These are phyloP conservation scores for Cheilosia variabilis DNA, from an alignment of 2,888 invertebrate species.

Conservation along the genomic window DNA sequence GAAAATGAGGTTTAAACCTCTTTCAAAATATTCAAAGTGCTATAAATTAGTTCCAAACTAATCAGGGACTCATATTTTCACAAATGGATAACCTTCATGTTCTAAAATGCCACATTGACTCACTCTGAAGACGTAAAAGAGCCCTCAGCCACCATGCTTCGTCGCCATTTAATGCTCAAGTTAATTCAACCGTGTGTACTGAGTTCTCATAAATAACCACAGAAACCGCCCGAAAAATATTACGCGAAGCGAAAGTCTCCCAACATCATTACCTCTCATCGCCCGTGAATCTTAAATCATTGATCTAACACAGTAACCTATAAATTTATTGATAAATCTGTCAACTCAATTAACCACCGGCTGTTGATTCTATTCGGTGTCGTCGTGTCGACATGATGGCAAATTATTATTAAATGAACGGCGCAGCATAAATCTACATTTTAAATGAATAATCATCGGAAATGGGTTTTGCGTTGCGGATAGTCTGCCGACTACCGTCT, in stretches of 20 bases:
- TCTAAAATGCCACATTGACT: not conserved
- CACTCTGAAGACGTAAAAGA: not conserved
- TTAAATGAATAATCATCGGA: conserved; percentile 62
- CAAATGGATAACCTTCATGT: too few relatives aligned
- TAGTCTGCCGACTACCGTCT: conserved; percentile 12
- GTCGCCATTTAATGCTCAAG: not conserved
- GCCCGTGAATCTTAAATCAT: conserved; percentile 41
- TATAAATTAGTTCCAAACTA: too few relatives aligned
- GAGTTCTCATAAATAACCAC: conserved; percentile 1
- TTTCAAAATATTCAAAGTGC: too few relatives aligned
- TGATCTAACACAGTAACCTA: conserved; percentile 50
- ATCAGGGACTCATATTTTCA: too few relatives aligned
- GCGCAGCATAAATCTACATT: conserved; percentile 65
- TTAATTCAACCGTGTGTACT: conserved; percentile 24
- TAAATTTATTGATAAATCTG: conserved; percentile 62
- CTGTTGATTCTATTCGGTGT: conserved; percentile 46
- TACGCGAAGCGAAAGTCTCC: not conserved
- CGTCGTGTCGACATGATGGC: conserved; percentile 48
- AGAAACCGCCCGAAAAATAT: not conserved
- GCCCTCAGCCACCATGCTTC: not conserved
- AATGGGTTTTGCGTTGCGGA: conserved; percentile 29
- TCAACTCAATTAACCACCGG: conserved; percentile 62
- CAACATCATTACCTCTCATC: not conserved
- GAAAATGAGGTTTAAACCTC: too few relatives aligned
- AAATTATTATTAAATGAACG: conserved; percentile 66